Evolutionary conservation across 2,797 vertebrate species (phyloP), one percentile per base, ranked within the genome.

Genomic region (Tragopan temminckii): DNA sequence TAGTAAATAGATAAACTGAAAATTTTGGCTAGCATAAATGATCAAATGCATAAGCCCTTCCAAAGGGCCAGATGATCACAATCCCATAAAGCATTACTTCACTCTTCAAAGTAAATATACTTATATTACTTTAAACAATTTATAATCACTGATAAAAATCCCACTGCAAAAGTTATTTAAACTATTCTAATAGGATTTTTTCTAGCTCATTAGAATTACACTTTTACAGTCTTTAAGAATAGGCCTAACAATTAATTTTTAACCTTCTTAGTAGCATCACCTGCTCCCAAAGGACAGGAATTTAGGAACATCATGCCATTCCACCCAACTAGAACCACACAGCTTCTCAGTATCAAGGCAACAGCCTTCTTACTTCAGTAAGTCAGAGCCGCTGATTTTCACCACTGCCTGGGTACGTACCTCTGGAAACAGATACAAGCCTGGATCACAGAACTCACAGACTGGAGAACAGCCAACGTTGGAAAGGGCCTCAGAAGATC

Each of bases 141-240:
- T 57, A 89, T 55, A 92, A 81, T 63, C 66, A 82, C 21, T 43
- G n/a, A 91, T 48, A 84, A 82, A 94, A 87, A 86, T 53, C 68
- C 76, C 62, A 88, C 33, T 40, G 67, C 61, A 94, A 83, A 92
- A 96, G 36, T 90, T 75, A 66, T 40, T 94, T 84, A 68, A 93
- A 93, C 58, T 93, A 70, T 71, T 77, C 45, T 89, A 96, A 95
- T 76, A 87, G 76, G 92, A 95, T 97, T 95, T 96, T 79, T 87
- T 89, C 87, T 79, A 95, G 90, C 89, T 90, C 85, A 89, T 93
- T 95, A 94, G 94, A 96, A 93, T 83, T 29, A 80, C 46, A 92
- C 89, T 93, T 96, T 88, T 89, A 69, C 59, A 81, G 67, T 84
- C 76, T 94, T 89, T 85, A 91, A 79, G 90, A 92, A 62, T 1